A percentile compares a stretch with the other conserved stretches of the same genome.
Conservation (phyloP, 2,888 invertebrate genomes). For the Platerodrilus igneus region DNA sequence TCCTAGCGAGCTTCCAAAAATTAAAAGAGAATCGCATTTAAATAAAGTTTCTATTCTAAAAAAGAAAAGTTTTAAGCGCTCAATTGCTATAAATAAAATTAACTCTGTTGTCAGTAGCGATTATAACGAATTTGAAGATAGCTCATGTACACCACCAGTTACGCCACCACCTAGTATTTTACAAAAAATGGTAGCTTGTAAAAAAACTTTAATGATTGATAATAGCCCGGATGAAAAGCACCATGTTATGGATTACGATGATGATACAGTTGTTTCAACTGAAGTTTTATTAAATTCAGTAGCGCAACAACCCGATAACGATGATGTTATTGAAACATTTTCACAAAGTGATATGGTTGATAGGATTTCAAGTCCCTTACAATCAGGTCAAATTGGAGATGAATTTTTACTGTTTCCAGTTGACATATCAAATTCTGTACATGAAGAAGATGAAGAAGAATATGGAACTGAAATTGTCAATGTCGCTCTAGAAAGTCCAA, state of each 20-base stretch:
- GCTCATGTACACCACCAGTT: constrained; percentile 54
- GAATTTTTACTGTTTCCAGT: constrained; percentile 62
- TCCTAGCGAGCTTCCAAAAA: constrained; percentile 31
- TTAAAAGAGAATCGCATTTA: constrained; percentile 49
- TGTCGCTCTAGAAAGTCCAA: constrained; percentile 45
- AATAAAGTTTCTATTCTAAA: constrained; percentile 58
- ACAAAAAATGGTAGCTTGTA: constrained; percentile 32
- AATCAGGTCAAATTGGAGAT: constrained; percentile 54
- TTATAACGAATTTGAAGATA: constrained; percentile 58
- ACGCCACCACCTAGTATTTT: constrained; percentile 46
- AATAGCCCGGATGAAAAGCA: constrained; percentile 46
- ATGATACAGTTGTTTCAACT: constrained; percentile 55
- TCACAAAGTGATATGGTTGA: constrained; percentile 53
- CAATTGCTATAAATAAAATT: constrained; percentile 46
- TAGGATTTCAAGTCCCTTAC: constrained; percentile 58
- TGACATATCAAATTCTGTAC: constrained; percentile 55
- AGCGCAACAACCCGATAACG: constrained; percentile 55
- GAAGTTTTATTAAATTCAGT: constrained; percentile 57
- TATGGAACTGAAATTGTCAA: constrained; percentile 38
- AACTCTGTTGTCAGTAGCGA: constrained; percentile 56
- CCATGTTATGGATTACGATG: constrained; percentile 57
- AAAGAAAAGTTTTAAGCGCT: constrained; percentile 45
- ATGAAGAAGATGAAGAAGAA: constrained; percentile 44
- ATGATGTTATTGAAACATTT: constrained; percentile 56
- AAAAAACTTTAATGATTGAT: constrained; percentile 32